Percentiles rank a stretch among this genome's conserved stretches.
phyloP scores from a whole-genome alignment of 1,140 invertebrate species.

The Mycetomoellerius zeteki region DNA sequence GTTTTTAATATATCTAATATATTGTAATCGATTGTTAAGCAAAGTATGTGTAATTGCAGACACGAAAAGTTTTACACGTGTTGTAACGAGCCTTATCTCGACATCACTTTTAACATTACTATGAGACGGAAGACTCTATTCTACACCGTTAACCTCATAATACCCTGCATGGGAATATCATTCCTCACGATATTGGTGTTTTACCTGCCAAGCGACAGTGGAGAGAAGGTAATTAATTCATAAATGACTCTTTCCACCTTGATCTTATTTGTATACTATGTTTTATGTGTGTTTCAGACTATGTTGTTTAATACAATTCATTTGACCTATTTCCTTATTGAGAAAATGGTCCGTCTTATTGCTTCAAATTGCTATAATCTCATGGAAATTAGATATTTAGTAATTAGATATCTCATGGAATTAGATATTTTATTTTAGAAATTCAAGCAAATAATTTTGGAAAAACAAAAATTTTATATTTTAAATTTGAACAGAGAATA shows the following conservation, averaged over 20 bases:
- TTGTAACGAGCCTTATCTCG: slow-evolving; percentile 98
- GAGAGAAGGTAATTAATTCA: slow-evolving; percentile 96
- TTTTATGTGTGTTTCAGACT: neutral
- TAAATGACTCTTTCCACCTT: neutral
- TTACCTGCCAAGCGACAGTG: slow-evolving; percentile 99
- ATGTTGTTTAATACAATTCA: neutral
- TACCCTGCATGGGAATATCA: slow-evolving; percentile 98
- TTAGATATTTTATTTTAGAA: neutral
- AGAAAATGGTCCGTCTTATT: neutral
- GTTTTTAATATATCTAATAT: slow-evolving; percentile 6
- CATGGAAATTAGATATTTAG: neutral
- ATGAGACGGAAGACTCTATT: slow-evolving; percentile 98
- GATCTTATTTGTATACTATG: neutral
- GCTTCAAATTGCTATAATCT: neutral
- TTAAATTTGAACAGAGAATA: neutral
- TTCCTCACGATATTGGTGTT: slow-evolving; percentile 99
- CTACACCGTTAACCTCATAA: slow-evolving; percentile 99
- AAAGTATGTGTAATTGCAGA: slow-evolving; percentile 86
- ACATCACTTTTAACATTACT: slow-evolving; percentile 99
- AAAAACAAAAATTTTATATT: neutral
- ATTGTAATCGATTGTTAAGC: neutral
- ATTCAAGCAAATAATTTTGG: neutral
- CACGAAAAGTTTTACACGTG: slow-evolving; percentile 99
- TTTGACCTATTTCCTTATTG: neutral
- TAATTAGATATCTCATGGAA: neutral